Conservation (phyloP, 30 jellyfish, hydroid and myxozoan genomes). For the Clytia hemisphaerica region DNA sequence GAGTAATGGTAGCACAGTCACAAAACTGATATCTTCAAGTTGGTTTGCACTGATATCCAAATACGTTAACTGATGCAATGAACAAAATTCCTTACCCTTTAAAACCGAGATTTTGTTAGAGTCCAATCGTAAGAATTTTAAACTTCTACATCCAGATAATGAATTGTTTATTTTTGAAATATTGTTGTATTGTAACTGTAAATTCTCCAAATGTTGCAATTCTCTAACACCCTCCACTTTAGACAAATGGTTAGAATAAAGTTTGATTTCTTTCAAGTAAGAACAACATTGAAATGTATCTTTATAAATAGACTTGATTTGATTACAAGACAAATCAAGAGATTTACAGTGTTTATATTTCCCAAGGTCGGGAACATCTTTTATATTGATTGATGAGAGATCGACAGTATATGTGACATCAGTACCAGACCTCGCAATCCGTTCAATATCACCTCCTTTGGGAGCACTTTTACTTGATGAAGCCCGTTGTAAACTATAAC, state of each 20-base stretch:
- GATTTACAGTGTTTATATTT: slow-evolving; percentile 2
- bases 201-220: slow-evolving; percentile 4
- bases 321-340: slow-evolving; percentile 27
- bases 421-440: background rate
- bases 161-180: slow-evolving; percentile 1
- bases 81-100: slow-evolving; percentile 6
- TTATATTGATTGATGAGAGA: background rate
- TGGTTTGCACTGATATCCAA: slow-evolving; percentile 14
- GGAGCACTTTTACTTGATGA: too few relatives aligned
- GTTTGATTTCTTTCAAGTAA: background rate
- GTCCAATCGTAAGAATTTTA: slow-evolving; percentile 22
- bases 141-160: background rate
- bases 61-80: slow-evolving; percentile 1
- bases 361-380: background rate
- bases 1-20: slow-evolving; percentile 1
- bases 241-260: slow-evolving; percentile 11
- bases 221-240: background rate
- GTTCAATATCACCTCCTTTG: too few relatives aligned
- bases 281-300: background rate
- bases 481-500: too few relatives aligned
- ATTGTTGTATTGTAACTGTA: slow-evolving; percentile 21
- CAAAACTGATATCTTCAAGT: background rate
- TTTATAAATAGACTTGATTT: slow-evolving; percentile 1
- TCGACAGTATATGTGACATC: background rate
- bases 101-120: background rate